Evolutionary conservation across 2,888 invertebrate species (phyloP).

Genomic region (Aporophyla lueneburgensis): DNA sequence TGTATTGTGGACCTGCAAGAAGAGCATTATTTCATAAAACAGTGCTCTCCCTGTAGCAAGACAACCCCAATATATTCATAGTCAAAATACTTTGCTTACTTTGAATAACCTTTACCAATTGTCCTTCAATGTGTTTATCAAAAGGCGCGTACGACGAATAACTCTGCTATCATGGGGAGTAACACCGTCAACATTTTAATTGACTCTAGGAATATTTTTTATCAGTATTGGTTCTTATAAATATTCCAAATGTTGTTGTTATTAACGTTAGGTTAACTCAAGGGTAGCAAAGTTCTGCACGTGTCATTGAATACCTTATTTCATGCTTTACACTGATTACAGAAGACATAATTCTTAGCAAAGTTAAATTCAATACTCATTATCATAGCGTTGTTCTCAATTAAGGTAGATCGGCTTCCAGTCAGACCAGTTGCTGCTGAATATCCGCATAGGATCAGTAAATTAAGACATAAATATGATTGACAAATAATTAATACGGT

Average conservation of each 20-base stretch:
- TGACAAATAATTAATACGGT: neutral
- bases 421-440: neutral
- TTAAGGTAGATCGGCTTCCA: neutral
- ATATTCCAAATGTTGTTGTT: conserved; percentile 25
- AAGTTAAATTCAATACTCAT: neutral
- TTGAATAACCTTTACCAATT: neutral
- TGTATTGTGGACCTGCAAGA: too few relatives aligned
- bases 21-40: too few relatives aligned
- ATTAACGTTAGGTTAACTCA: conserved; percentile 5
- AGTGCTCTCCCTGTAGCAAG: neutral
- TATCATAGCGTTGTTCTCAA: neutral
- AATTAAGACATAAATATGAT: neutral
- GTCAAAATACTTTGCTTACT: neutral
- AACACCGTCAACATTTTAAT: neutral
- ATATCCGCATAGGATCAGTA: neutral
- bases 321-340: neutral
- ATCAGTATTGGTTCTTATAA: conserved; percentile 25
- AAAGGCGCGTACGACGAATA: neutral
- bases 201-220: conserved; percentile 22
- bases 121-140: conserved; percentile 1
- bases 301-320: neutral
- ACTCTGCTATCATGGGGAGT: conserved; percentile 14
- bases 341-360: neutral
- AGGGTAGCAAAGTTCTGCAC: neutral
- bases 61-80: neutral